Base-by-base conservation (phyloP, 2,888 invertebrate genomes). In the Limnephilus rhombicus region DNA sequence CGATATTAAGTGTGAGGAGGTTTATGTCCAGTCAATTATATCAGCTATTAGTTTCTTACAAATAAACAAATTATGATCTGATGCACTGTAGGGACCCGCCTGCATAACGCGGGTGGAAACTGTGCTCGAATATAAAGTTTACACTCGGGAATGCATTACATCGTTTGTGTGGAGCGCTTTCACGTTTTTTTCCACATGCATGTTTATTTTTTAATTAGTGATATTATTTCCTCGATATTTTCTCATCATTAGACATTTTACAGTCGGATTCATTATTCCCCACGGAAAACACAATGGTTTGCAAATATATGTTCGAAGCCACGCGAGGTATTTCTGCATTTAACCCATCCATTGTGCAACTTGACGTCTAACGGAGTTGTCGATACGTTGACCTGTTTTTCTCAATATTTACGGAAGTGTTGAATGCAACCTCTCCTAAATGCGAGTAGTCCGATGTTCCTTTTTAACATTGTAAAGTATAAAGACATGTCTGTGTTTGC, bases 401-500 rank as follows among this genome's bases (percentile, higher is more conserved):
- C 37, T 85, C 41, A 41, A 85, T 85, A 41, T 85, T 85, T 85
- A 85, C 45, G 85, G 85, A 85, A 85, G 85, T 85, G 41, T 34
- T 83, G 82, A 83, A 83, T 83, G 34, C 34, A 86, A 45, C 45
- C 12, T 9, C 68, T 3, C 15, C n/a, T 86, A 29, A 5, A 13
- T 45, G 2, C 31, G 31, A 31, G 31, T 31, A n/a, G 45, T 86
- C n/a, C 37, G 86, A 86, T n/a, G 86, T 86, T 24, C 37, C 86
- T 15, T 86, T 86, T 86, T 88, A 88, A 31, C 88, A 29, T 88
- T 34, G 29, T 88, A 88, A 68, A 68, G 88, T 68, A 1, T 68
- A 68, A 68, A 68, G 68, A 49, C 31, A 24, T 88, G 68, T 88
- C 88, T 88, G 68, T 88, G 88, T 88, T 88, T 88, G 88, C 53